Evolutionary conservation across 2,797 vertebrate genomes (phyloP).

Genomic region (Etheostoma perlongum): DNA sequence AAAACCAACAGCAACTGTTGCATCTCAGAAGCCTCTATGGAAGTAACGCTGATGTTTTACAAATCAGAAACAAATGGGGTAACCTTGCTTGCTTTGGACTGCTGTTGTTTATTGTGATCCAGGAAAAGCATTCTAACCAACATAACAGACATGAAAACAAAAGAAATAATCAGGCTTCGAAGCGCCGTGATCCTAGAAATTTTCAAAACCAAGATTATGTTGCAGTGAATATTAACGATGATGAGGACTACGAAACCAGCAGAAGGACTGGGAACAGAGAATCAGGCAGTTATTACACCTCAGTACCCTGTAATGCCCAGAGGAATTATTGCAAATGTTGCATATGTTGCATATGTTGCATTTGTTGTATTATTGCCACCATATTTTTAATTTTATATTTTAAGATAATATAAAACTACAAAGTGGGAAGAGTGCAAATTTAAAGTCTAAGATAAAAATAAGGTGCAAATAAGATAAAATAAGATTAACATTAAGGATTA

Average conservation of each 20-base stretch:
- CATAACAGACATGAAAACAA: not conserved
- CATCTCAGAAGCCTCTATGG: conserved; percentile 55
- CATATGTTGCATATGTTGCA: not conserved
- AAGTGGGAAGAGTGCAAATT: no score
- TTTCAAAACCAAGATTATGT: conserved; percentile 17
- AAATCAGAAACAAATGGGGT: conserved; percentile 52
- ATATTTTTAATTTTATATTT: not conserved
- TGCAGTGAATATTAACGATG: conserved; percentile 49
- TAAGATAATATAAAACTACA: no score
- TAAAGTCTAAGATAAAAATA: no score
- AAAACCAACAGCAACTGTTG: conserved; percentile 7
- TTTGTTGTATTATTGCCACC: no score
- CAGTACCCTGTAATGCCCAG: not conserved
- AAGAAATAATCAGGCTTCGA: not conserved
- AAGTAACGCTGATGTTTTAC: conserved; percentile 19
- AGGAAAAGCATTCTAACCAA: conserved; percentile 64
- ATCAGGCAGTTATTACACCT: not conserved
- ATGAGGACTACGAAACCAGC: not conserved
- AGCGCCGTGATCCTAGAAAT: not conserved
- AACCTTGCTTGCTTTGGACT: conserved; percentile 63
- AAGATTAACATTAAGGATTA: no score
- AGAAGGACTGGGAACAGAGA: not conserved
- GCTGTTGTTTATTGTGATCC: conserved; percentile 65
- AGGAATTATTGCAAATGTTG: not conserved
- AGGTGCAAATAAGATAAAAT: no score